Evolutionary conservation across 2,888 invertebrate species (phyloP).

Genomic region (Argyresthia albistria): DNA sequence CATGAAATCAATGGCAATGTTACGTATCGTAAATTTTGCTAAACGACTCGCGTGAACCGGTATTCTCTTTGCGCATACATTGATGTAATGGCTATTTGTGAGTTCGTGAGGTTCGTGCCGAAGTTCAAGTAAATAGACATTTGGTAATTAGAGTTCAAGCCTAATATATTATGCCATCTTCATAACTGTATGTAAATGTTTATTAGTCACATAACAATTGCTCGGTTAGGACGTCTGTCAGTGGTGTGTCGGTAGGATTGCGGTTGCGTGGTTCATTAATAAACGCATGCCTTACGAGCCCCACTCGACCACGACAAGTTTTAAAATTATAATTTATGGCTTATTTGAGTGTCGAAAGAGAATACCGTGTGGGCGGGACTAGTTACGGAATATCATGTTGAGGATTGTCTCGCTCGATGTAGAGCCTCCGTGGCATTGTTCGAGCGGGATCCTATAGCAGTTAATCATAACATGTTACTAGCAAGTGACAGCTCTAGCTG

Average conservation of each 20-base stretch:
- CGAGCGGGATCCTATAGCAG: background rate
- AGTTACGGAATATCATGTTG: conserved; percentile 18
- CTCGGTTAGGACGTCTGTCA: no score
- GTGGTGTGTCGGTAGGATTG: no score
- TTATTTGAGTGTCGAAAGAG: conserved; percentile 64
- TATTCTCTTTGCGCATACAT: no score
- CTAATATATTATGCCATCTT: background rate
- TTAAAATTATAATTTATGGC: conserved; percentile 65
- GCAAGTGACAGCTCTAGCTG: background rate
- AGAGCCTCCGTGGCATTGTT: background rate
- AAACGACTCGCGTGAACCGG: no score
- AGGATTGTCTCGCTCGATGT: background rate
- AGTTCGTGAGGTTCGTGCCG: no score
- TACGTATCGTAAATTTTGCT: background rate
- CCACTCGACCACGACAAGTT: conserved; percentile 28
- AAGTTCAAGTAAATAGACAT: no score
- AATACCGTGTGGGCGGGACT: conserved; percentile 51
- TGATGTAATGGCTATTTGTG: no score
- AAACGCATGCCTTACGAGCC: background rate
- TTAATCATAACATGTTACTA: background rate
- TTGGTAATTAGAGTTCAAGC: background rate
- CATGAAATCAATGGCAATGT: conserved; percentile 1
- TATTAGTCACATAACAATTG: no score
- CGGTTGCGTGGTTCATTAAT: background rate
- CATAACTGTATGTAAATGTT: background rate